A percentile compares a stretch with the other conserved stretches of the same genome.
These are phyloP conservation scores for Cosmopolites sordidus DNA, from an alignment of 2,888 invertebrate species.

Conservation along the genomic window DNA sequence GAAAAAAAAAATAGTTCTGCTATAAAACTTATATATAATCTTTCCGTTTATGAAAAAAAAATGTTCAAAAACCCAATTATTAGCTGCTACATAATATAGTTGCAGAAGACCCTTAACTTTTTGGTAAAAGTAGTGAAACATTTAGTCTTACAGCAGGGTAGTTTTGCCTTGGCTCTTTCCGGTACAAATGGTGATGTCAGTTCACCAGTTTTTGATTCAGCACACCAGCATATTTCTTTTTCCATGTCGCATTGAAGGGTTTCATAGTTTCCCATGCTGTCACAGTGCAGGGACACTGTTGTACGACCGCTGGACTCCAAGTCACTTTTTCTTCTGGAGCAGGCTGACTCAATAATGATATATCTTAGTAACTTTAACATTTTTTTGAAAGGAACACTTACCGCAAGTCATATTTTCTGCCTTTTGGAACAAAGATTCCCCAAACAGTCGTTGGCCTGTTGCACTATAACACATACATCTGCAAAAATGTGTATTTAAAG, in stretches of 20 bases:
- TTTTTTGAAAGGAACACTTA: constrained; percentile 37
- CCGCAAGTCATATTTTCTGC: constrained; percentile 63
- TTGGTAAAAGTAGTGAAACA: no score
- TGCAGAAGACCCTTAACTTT: no score
- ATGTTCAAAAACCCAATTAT: no score
- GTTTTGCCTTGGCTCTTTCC: constrained; percentile 54
- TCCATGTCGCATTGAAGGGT: constrained; percentile 60
- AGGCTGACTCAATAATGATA: constrained; percentile 48
- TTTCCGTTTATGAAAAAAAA: no score
- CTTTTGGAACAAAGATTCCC: constrained; percentile 58
- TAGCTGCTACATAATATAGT: no score
- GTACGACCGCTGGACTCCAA: constrained; percentile 48
- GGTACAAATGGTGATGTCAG: constrained; percentile 55
- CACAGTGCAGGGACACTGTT: constrained; percentile 61
- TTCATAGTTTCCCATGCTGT: constrained; percentile 62
- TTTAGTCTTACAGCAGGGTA: constrained; percentile 70
- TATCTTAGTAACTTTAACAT: background rate
- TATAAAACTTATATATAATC: no score
- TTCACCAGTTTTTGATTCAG: constrained; percentile 57
- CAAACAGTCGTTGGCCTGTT: constrained; percentile 60
- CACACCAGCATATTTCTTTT: constrained; percentile 66
- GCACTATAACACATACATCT: constrained; percentile 64
- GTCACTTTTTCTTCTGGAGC: constrained; percentile 58
- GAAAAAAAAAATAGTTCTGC: no score
- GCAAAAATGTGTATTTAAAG: no score